Evolutionary conservation across 2,797 vertebrate species (phyloP).

Genomic region (Melanotaenia trifasciata): DNA sequence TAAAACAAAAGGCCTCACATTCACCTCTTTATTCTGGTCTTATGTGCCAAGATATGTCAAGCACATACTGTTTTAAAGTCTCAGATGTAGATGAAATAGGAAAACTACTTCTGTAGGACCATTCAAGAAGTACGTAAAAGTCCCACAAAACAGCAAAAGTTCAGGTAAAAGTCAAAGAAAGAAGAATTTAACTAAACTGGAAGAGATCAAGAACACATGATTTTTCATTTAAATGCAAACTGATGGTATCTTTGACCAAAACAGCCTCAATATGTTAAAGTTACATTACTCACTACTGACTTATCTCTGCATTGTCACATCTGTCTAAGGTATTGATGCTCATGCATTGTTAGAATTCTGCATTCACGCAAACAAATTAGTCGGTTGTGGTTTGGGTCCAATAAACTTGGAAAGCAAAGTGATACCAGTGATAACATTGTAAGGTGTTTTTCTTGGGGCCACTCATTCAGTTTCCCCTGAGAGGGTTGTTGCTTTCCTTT

Average conservation of each 20-base stretch:
- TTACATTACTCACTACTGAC: slow-evolving; percentile 43
- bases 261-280: slow-evolving; percentile 34
- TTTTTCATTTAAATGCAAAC: slow-evolving; percentile 47
- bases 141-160: too few relatives aligned
- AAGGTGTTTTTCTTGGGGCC: slow-evolving; percentile 6
- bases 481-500: slow-evolving; percentile 3
- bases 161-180: too few relatives aligned
- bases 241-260: slow-evolving; percentile 9
- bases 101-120: not conserved
- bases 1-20: not conserved
- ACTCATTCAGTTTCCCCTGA: slow-evolving; percentile 6
- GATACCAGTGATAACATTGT: not conserved
- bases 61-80: not conserved
- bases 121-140: not conserved
- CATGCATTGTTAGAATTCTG: slow-evolving; percentile 5
- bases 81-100: not conserved
- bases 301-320: slow-evolving; percentile 12
- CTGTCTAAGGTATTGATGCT: slow-evolving; percentile 5
- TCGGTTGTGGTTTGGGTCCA: slow-evolving; percentile 10
- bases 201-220: not conserved
- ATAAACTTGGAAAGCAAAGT: not conserved
- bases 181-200: too few relatives aligned
- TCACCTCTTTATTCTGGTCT: not conserved
- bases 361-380: slow-evolving; percentile 30
- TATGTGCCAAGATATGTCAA: not conserved